A percentile compares a stretch with the other conserved stretches of the same genome.
Conservation (phyloP, 1,140 invertebrate genomes). For the Bombus pyrosoma region DNA sequence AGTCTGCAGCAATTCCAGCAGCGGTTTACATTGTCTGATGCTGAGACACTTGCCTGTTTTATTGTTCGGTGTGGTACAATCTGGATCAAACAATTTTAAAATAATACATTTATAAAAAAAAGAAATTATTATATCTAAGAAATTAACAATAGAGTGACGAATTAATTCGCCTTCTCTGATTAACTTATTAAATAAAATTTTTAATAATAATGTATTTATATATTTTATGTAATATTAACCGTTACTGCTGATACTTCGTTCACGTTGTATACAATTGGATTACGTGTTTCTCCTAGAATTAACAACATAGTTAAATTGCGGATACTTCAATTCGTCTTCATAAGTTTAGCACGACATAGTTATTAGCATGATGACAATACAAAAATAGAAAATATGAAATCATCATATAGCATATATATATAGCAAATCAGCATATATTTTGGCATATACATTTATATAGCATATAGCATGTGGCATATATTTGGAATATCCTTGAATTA, state of each 20-base stretch:
- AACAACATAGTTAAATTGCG: too few relatives aligned
- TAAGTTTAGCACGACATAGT: too few relatives aligned
- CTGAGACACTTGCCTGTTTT: conserved; percentile 79
- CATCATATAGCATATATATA: too few relatives aligned
- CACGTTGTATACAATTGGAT: background rate
- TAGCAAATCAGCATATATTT: too few relatives aligned
- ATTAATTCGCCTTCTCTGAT: background rate
- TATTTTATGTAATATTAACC: background rate
- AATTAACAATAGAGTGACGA: background rate
- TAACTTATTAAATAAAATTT: background rate
- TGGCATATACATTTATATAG: too few relatives aligned
- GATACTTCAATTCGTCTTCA: too few relatives aligned
- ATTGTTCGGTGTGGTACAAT: conserved; percentile 33
- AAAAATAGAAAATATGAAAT: background rate
- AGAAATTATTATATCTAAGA: background rate
- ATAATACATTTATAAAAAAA: too few relatives aligned
- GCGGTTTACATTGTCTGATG: conserved; percentile 77
- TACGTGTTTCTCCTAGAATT: too few relatives aligned
- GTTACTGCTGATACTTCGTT: background rate
- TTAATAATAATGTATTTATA: too few relatives aligned
- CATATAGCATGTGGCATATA: too few relatives aligned
- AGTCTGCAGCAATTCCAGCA: conserved; percentile 75
- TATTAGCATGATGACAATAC: background rate
- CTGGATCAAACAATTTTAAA: background rate
- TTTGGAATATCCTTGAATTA: background rate